Evolutionary conservation across 2,888 invertebrate species (phyloP).

Genomic region (Calliphora vomitoria): DNA sequence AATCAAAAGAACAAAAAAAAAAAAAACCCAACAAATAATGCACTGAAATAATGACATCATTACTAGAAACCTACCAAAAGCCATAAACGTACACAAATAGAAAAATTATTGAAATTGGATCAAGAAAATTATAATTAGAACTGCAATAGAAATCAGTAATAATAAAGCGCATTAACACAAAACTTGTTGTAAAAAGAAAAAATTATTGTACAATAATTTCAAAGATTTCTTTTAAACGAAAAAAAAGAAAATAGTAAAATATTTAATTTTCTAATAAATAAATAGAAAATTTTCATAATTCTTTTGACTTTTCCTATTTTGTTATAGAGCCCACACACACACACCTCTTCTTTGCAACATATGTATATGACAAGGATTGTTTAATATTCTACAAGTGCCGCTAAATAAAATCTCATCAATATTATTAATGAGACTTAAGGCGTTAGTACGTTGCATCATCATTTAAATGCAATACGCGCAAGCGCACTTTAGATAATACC

Average conservation of each 20-base stretch:
- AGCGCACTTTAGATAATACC: background rate
- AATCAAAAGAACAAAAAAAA: slow-evolving; percentile 8
- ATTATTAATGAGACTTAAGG: slow-evolving; percentile 56
- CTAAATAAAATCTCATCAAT: slow-evolving; percentile 65
- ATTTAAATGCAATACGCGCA: slow-evolving; percentile 50
- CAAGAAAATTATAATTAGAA: slow-evolving; percentile 23
- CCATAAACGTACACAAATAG: background rate
- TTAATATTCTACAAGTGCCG: slow-evolving; percentile 56
- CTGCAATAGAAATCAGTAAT: background rate
- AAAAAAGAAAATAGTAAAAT: background rate
- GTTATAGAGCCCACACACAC: slow-evolving; percentile 5
- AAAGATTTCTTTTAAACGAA: slow-evolving; percentile 1
- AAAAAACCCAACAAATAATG: slow-evolving; percentile 3
- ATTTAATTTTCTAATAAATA: background rate
- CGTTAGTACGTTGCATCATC: slow-evolving; percentile 1
- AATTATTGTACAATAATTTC: slow-evolving; percentile 33
- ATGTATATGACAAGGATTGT: background rate
- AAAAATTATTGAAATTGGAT: slow-evolving; percentile 46
- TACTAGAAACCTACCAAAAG: slow-evolving; percentile 7
- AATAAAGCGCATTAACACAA: background rate
- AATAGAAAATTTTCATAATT: background rate
- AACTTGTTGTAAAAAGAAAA: slow-evolving; percentile 1
- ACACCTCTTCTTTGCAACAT: background rate
- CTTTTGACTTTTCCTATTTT: background rate
- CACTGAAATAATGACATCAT: slow-evolving; percentile 41